These are phyloP conservation scores for Cygnus olor DNA, from an alignment of 2,797 vertebrate genomes.

Conservation along the genomic window DNA sequence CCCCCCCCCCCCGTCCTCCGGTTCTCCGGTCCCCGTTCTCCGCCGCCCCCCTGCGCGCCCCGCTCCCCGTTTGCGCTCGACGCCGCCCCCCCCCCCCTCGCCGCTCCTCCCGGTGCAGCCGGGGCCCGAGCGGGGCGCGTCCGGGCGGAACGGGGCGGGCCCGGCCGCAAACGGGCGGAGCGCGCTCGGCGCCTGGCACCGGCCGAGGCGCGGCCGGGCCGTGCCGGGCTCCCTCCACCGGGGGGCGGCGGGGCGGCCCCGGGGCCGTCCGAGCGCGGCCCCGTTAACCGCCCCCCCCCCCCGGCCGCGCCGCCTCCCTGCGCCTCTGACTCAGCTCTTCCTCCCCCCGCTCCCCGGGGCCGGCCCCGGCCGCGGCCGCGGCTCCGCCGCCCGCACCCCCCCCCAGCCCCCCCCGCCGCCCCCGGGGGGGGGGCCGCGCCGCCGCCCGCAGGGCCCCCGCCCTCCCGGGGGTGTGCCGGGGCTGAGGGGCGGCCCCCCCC, in stretches of 20 bases:
- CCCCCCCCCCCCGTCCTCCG: neutral
- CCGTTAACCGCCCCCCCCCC: neutral
- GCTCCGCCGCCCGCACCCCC: neutral
- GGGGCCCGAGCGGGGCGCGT: neutral
- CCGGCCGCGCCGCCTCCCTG: neutral
- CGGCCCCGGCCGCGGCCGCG: neutral
- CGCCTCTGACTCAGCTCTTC: conserved; percentile 11
- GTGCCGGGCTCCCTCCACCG: neutral
- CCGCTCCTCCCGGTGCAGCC: neutral
- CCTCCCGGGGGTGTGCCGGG: neutral
- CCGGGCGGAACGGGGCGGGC: neutral
- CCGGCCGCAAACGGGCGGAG: conserved; percentile 15
- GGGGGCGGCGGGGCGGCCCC: conserved; percentile 56
- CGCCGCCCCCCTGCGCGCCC: neutral
- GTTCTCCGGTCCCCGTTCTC: no score
- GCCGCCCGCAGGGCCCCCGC: neutral
- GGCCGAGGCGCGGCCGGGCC: neutral
- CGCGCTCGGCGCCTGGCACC: conserved; percentile 5
- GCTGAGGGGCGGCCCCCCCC: neutral
- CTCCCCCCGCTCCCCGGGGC: neutral
- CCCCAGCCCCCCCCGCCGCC: neutral
- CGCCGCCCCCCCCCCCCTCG: neutral
- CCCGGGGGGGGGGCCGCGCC: neutral
- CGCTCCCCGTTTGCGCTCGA: neutral
- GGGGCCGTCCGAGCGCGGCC: neutral